phyloP scores from a whole-genome alignment of 2,888 invertebrate species.

The Acholoe squamosa region DNA sequence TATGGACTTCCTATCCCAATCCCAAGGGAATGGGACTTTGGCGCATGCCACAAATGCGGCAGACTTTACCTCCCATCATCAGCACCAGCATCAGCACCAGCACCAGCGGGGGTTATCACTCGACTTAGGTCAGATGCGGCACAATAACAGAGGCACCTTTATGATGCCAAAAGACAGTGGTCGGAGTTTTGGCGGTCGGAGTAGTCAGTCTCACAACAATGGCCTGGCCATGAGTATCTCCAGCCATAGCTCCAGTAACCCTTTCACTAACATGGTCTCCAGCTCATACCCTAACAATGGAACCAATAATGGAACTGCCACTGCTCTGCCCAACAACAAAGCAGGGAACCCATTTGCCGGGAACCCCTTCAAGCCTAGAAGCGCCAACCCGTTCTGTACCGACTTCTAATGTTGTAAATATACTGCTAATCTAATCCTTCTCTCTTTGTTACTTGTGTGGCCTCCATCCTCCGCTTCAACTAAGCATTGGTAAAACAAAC shows the following conservation, averaged over 20 bases:
- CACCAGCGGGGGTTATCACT: slow-evolving; percentile 17
- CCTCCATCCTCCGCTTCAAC: no score
- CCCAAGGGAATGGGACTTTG: not conserved
- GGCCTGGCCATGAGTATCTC: slow-evolving; percentile 51
- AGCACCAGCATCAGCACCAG: not conserved
- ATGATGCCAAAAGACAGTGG: not conserved
- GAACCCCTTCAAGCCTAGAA: slow-evolving; percentile 48
- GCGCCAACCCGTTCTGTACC: not conserved
- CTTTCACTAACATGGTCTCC: slow-evolving; percentile 40
- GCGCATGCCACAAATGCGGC: not conserved
- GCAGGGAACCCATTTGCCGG: slow-evolving; percentile 21
- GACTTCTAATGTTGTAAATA: slow-evolving; percentile 16
- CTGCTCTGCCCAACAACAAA: not conserved
- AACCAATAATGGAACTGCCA: not conserved
- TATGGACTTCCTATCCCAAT: not conserved
- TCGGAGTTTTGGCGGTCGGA: not conserved
- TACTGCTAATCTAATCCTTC: not conserved
- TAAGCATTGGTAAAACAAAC: not conserved
- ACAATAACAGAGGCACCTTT: not conserved
- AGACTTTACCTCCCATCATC: not conserved
- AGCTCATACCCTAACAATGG: not conserved
- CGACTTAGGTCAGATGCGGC: slow-evolving; percentile 7
- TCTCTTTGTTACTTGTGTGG: no score
- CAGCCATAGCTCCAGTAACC: not conserved
- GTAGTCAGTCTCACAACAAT: slow-evolving; percentile 19